Conservation (phyloP, 2,797 vertebrate genomes). For the Erpetoichthys calabaricus region DNA sequence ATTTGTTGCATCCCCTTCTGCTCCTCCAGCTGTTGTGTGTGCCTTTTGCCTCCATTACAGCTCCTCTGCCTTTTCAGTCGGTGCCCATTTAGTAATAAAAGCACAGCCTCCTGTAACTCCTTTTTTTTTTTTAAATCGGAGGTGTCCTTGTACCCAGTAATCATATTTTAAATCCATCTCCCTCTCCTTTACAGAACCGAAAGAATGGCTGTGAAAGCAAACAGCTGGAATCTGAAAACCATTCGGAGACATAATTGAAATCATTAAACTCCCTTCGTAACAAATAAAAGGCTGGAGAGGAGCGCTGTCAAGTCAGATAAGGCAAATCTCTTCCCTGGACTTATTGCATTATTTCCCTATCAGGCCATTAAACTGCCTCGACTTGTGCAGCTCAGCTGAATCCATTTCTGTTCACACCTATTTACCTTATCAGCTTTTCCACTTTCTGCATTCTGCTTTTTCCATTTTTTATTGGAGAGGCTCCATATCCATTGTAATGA, state of each 20-base stretch:
- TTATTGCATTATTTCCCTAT: background rate
- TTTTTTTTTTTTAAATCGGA: no score
- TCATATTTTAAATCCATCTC: no score
- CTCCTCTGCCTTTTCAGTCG: no score
- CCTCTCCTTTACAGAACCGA: no score
- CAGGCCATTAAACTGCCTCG: background rate
- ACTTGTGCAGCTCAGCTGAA: conserved; percentile 3
- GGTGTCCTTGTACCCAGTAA: no score
- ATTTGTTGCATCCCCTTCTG: no score
- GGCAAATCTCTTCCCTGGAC: conserved; percentile 4
- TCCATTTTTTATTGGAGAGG: conserved; percentile 2
- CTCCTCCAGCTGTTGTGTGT: no score
- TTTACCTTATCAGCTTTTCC: conserved; percentile 7
- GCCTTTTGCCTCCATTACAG: no score
- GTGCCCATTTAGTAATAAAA: no score
- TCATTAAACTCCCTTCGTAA: background rate
- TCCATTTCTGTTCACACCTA: conserved; percentile 1
- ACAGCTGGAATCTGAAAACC: background rate
- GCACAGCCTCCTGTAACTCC: no score
- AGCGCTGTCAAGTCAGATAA: conserved; percentile 3
- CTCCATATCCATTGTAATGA: background rate
- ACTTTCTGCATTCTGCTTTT: background rate
- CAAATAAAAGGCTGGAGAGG: background rate
- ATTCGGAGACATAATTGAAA: background rate
- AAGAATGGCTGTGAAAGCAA: conserved; percentile 3